phyloP scores from a whole-genome alignment of 2,797 vertebrate species.

The Dicrostonyx torquatus region DNA sequence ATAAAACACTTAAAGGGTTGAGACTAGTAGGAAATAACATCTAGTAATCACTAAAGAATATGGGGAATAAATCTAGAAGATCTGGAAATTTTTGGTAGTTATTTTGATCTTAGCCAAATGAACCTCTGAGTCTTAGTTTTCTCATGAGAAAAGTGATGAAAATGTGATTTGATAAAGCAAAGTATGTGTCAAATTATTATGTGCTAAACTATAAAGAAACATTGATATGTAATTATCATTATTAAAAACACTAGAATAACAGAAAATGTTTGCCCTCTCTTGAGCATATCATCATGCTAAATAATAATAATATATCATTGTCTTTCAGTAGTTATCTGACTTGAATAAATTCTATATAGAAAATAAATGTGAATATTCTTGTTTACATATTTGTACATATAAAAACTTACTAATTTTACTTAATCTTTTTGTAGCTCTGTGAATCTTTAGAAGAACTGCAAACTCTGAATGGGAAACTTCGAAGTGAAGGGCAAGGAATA shows the following conservation, averaged over 20 bases:
- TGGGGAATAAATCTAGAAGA: neutral
- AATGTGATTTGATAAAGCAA: neutral
- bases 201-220: neutral
- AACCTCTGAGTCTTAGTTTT: conserved; percentile 23
- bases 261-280: conserved; percentile 17
- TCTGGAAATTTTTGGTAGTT: neutral
- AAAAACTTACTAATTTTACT: conserved; percentile 32
- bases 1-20: conserved; percentile 18
- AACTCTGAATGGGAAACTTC: conserved; percentile 94
- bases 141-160: neutral
- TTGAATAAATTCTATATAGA: conserved; percentile 25
- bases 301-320: conserved; percentile 30
- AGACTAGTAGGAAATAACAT: neutral
- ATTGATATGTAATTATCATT: neutral
- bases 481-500: conserved; percentile 94
- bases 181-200: conserved; percentile 42
- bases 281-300: neutral
- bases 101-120: neutral
- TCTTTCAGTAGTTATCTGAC: neutral
- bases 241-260: conserved; percentile 10
- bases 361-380: neutral
- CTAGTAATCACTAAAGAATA: neutral
- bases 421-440: conserved; percentile 89
- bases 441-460: conserved; percentile 97
- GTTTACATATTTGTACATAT: conserved; percentile 30